These are phyloP conservation scores for Napeogenes sylphis DNA, from an alignment of 2,888 invertebrate genomes.

Conservation along the genomic window DNA sequence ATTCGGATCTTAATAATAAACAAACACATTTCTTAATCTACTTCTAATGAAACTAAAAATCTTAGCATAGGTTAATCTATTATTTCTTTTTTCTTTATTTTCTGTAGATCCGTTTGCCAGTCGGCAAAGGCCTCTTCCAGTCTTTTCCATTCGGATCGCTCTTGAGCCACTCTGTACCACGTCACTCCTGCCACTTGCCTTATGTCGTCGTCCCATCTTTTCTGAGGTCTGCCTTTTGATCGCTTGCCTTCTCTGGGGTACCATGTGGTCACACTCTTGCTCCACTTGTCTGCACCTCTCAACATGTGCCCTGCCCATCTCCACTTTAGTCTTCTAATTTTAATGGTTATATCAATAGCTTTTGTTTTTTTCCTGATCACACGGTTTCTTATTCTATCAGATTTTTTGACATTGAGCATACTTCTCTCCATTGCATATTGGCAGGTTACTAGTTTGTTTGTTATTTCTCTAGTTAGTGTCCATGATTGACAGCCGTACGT, in stretches of 20 bases:
- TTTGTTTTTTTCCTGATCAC: slow-evolving; percentile 16
- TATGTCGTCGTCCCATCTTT: slow-evolving; percentile 9
- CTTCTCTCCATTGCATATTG: slow-evolving; percentile 22
- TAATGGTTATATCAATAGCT: not conserved
- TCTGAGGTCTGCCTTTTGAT: slow-evolving; percentile 8
- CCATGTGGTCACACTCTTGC: slow-evolving; percentile 19
- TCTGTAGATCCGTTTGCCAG: too few relatives aligned
- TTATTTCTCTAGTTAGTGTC: slow-evolving; percentile 15
- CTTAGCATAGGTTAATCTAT: too few relatives aligned
- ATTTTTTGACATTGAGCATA: slow-evolving; percentile 19
- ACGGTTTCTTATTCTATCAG: slow-evolving; percentile 16
- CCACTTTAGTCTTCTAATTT: slow-evolving; percentile 20
- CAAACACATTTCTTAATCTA: too few relatives aligned
- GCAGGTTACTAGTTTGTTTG: too few relatives aligned
- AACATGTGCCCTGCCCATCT: slow-evolving; percentile 19
- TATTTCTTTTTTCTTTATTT: too few relatives aligned
- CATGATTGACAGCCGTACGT: slow-evolving; percentile 23
- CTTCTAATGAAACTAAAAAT: too few relatives aligned
- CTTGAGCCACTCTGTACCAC: not conserved
- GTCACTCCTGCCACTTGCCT: slow-evolving; percentile 10
- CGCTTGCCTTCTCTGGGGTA: slow-evolving; percentile 14
- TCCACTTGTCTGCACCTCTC: slow-evolving; percentile 24
- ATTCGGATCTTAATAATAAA: too few relatives aligned
- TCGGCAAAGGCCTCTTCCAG: too few relatives aligned
- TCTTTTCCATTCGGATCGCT: slow-evolving; percentile 1